Evolutionary conservation across 2,113 vertebrate genomes (phyloP).

Genomic region (Hyla sarda): DNA sequence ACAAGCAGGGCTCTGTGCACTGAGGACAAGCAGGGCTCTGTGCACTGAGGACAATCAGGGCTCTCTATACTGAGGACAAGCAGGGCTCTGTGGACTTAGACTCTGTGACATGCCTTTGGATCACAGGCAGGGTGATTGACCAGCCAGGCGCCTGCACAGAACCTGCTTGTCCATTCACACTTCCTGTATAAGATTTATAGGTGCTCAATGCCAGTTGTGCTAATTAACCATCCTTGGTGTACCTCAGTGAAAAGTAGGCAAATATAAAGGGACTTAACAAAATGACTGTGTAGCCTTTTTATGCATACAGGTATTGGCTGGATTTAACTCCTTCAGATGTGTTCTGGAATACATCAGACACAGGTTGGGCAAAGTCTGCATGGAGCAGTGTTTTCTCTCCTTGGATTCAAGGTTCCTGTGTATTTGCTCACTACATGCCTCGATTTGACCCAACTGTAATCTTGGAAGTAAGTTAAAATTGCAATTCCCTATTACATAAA

Average conservation of each 20-base stretch:
- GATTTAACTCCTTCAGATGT: constrained; percentile 77
- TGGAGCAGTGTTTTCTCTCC: constrained; percentile 81
- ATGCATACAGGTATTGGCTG: constrained; percentile 77
- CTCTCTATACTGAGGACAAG: too few relatives aligned
- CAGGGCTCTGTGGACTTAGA: too few relatives aligned
- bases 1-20: too few relatives aligned
- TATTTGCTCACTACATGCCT: constrained; percentile 77
- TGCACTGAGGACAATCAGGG: too few relatives aligned
- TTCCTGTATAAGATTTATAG: too few relatives aligned
- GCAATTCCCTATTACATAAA: neutral
- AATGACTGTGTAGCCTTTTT: neutral
- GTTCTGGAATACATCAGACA: constrained; percentile 83
- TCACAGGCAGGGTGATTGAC: too few relatives aligned
- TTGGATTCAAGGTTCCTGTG: constrained; percentile 81
- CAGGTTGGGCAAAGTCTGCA: constrained; percentile 82
- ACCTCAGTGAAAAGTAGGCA: neutral
- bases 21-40: too few relatives aligned
- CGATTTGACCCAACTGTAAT: constrained; percentile 72
- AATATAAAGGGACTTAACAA: neutral
- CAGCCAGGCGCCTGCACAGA: too few relatives aligned
- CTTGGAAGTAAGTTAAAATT: constrained; percentile 71
- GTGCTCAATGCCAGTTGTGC: too few relatives aligned
- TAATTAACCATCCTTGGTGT: neutral
- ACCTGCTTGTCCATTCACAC: too few relatives aligned
- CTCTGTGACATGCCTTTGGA: too few relatives aligned